These are phyloP conservation scores for Palaemon carinicauda DNA, from an alignment of 1,140 invertebrate species.

Conservation along the genomic window DNA sequence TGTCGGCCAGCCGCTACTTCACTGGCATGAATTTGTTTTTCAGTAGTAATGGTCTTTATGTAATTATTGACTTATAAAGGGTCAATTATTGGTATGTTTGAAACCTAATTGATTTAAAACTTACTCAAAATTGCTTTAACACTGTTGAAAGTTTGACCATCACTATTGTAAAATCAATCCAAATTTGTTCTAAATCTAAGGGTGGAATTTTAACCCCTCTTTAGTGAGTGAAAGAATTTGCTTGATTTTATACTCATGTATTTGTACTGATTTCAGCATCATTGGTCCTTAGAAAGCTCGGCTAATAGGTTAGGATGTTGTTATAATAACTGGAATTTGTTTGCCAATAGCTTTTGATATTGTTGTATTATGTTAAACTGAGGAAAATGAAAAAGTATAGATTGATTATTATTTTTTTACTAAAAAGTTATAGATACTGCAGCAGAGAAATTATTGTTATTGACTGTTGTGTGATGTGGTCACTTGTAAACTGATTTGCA, in stretches of 20 bases:
- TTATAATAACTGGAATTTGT: no score
- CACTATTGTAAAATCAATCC: constrained; percentile 30
- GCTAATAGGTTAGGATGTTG: no score
- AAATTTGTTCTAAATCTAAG: constrained; percentile 1
- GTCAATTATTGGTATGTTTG: background rate
- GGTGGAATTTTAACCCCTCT: background rate
- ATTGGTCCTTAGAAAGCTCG: no score
- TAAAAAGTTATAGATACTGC: no score
- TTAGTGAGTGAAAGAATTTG: background rate
- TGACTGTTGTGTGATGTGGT: no score
- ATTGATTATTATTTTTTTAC: no score
- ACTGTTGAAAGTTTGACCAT: constrained; percentile 7
- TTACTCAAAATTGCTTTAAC: background rate
- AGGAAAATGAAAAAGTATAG: no score
- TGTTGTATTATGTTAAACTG: no score
- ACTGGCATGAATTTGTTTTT: constrained; percentile 24
- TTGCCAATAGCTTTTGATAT: no score
- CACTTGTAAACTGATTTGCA: no score
- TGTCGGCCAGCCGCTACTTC: constrained; percentile 43
- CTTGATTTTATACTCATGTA: background rate
- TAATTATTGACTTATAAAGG: background rate
- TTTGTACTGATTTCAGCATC: background rate
- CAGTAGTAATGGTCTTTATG: constrained; percentile 24
- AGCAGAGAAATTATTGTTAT: no score
- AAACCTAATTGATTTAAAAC: no score